Evolutionary conservation across 23 tunicate species (phyloP), one percentile per base, ranked within the genome.

Genomic region (Halocynthia aurantium): DNA sequence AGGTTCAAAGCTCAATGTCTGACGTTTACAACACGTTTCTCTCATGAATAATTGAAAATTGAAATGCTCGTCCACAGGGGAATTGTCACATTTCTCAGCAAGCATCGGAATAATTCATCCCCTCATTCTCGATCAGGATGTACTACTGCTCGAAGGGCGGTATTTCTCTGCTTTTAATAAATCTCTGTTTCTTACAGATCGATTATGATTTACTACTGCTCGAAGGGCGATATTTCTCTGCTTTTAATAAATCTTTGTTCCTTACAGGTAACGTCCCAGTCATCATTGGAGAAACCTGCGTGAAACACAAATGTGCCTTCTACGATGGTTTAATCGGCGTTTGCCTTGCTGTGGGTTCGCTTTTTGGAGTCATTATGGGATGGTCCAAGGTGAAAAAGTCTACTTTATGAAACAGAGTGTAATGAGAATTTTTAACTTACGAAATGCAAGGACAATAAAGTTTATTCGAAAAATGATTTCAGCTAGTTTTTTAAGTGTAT

Each of bases 301-400:
- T 74, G 0, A 74, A 74, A 54, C 19, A 22, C 8, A 53, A 64
- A 56, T 56, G 64, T 2, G 60, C 55, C 6, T 8, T 74, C 0
- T 52, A 74, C 70, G 56, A 74, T 54, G 64, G 78, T 13, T 31
- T 74, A 8, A 74, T 74, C 22, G 78, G 78, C 70, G 78, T 74
- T 13, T 15, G 17, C 22, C 78, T 74, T 74, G 78, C 78, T 11
- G 17, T 74, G 49, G 78, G 78, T 8, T 22, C 78, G 8, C 78
- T 74, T 19, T 54, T 74, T 52, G 78, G 78, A 52, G 56, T 74
- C 60, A 51, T 74, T 5, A 54, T 74, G 60, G 78, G 78, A 53
- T 74, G 78, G 78, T 21, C 78, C 12, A 6, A 54, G 62, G 78
- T 74, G 0, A 52, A 63, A n/a, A n/a, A n/a, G 2, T 58, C 18